Conservation (phyloP, 2,888 invertebrate genomes). For the Coleophora flavipennella region DNA sequence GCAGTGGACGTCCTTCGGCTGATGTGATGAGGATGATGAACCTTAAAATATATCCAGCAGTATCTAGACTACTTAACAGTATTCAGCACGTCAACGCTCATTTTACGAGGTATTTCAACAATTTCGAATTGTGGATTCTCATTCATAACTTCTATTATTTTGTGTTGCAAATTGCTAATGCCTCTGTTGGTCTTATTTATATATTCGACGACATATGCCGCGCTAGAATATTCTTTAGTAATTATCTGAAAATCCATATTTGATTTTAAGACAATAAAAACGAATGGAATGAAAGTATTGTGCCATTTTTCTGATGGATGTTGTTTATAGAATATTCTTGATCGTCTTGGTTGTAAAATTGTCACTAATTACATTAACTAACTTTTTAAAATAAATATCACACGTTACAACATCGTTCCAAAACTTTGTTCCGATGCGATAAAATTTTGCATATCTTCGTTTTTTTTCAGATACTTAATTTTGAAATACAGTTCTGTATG, state of each 20-base stretch:
- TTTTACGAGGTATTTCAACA: constrained; percentile 19
- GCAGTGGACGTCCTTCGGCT: too few relatives aligned
- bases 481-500: too few relatives aligned
- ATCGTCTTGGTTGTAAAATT: constrained; percentile 28
- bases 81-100: constrained; percentile 20
- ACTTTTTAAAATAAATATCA: constrained; percentile 32
- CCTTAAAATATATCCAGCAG: constrained; percentile 28
- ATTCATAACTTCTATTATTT: constrained; percentile 21
- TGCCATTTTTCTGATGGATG: constrained; percentile 35
- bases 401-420: constrained; percentile 32
- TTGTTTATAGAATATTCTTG: constrained; percentile 31
- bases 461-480: too few relatives aligned
- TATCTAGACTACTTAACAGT: constrained; percentile 30
- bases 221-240: constrained; percentile 42
- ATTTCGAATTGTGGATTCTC: constrained; percentile 24
- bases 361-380: constrained; percentile 25
- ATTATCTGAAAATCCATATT: constrained; percentile 43
- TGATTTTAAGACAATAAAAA: constrained; percentile 27
- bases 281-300: constrained; percentile 41
- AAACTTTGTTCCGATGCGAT: too few relatives aligned
- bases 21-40: too few relatives aligned
- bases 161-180: constrained; percentile 29
- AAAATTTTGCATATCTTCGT: too few relatives aligned
- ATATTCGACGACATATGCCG: constrained; percentile 41
- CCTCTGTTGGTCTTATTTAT: constrained; percentile 38